A percentile compares a stretch with the other conserved stretches of the same genome.
Conservation (phyloP, 2,888 invertebrate species). For the Terebella lapidaria region DNA sequence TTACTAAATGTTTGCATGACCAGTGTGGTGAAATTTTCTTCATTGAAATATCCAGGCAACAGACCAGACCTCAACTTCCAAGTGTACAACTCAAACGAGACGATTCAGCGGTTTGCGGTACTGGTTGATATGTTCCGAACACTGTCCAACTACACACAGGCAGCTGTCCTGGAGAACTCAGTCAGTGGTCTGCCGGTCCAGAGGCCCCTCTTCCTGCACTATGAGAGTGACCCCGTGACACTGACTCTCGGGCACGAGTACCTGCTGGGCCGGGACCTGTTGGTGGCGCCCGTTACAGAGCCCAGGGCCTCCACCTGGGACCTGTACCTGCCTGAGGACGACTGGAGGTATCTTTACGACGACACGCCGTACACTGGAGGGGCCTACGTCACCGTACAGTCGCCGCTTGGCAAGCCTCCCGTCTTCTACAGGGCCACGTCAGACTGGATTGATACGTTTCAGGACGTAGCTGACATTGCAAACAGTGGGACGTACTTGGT, state of each 20-base stretch:
- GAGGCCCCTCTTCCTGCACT: slow-evolving; percentile 38
- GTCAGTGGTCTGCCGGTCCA: slow-evolving; percentile 35
- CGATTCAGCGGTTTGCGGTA: slow-evolving; percentile 30
- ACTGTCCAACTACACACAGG: slow-evolving; percentile 33
- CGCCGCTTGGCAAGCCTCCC: slow-evolving; percentile 39
- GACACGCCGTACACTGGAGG: slow-evolving; percentile 14
- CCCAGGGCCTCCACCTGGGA: slow-evolving; percentile 25
- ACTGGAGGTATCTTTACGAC: slow-evolving; percentile 37
- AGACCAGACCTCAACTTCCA: slow-evolving; percentile 34
- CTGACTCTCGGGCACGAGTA: slow-evolving; percentile 34
- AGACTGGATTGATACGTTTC: slow-evolving; percentile 24
- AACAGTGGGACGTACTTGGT: neutral
- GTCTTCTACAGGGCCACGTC: slow-evolving; percentile 37
- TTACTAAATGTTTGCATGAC: too few species aligned
- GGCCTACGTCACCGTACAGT: slow-evolving; percentile 23
- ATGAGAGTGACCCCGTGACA: slow-evolving; percentile 28
- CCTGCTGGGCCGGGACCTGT: slow-evolving; percentile 39
- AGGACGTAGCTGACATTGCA: slow-evolving; percentile 11
- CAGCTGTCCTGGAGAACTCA: slow-evolving; percentile 23
- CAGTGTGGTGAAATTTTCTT: too few species aligned
- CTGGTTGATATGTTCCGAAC: slow-evolving; percentile 30
- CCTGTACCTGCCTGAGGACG: slow-evolving; percentile 34
- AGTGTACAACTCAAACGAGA: slow-evolving; percentile 28
- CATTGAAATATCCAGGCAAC: too few species aligned
- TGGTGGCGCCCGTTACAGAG: slow-evolving; percentile 39